Evolutionary conservation across 2,113 vertebrate species (phyloP).

Genomic region (Campylomormyrus numenius): DNA sequence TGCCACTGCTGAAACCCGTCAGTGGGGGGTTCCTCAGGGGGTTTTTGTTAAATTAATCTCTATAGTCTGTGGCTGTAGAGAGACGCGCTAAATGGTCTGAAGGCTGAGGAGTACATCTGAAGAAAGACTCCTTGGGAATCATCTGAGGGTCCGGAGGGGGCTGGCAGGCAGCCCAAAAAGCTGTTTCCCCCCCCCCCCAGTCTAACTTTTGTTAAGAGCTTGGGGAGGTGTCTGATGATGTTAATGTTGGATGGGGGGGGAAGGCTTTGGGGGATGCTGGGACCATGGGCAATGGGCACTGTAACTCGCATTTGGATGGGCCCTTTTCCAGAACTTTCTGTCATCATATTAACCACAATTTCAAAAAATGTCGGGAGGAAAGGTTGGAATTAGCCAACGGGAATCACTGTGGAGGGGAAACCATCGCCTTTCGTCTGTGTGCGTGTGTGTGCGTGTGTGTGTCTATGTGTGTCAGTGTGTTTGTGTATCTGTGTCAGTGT

Average conservation of each 20-base stretch:
- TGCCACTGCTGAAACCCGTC: neutral
- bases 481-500: neutral
- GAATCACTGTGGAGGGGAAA: neutral
- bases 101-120: neutral
- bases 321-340: conserved; percentile 38
- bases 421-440: neutral
- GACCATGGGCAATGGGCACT: neutral
- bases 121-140: conserved; percentile 20
- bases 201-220: neutral
- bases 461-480: neutral
- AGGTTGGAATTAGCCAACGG: conserved; percentile 20
- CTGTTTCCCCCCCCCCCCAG: neutral
- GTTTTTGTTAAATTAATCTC: neutral
- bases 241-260: neutral
- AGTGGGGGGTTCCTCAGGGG: neutral
- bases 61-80: neutral
- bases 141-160: neutral
- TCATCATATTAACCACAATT: conserved; percentile 7
- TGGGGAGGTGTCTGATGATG: neutral
- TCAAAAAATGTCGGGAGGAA: conserved; percentile 38
- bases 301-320: conserved; percentile 2
- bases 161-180: conserved; percentile 12
- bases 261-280: too few species aligned
- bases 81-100: neutral
- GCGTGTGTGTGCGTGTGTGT: too few species aligned